A percentile compares a stretch with the other conserved stretches of the same genome.
Evolutionary conservation across 1,140 invertebrate genomes (phyloP).

Genomic region (Monomorium pharaonis): DNA sequence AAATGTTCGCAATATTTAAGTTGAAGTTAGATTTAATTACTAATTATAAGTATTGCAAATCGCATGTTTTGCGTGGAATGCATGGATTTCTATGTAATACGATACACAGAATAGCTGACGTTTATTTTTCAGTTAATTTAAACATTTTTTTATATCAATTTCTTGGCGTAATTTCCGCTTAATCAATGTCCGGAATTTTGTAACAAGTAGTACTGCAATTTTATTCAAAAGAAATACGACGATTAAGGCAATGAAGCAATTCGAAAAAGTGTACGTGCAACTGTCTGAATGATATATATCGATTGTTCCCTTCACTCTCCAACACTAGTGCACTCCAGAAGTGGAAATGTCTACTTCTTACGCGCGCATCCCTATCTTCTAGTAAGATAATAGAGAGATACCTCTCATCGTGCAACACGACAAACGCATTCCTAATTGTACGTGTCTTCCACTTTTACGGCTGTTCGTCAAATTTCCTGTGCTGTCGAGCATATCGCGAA

Average conservation of each 20-base stretch:
- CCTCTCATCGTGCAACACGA: conserved; percentile 35
- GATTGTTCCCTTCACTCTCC: conserved; percentile 33
- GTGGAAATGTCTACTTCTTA: conserved; percentile 40
- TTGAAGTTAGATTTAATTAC: too few species aligned
- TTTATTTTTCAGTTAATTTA: neutral
- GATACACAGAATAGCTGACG: neutral
- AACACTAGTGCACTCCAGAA: conserved; percentile 21
- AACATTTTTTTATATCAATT: neutral
- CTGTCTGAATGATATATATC: neutral
- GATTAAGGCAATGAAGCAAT: conserved; percentile 16
- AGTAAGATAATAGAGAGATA: conserved; percentile 62
- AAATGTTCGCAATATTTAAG: neutral
- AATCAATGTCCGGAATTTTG: neutral
- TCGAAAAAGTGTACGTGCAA: neutral
- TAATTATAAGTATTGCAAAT: neutral
- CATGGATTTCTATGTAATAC: neutral
- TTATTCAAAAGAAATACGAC: conserved; percentile 22
- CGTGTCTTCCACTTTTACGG: conserved; percentile 48
- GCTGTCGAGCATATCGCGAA: neutral
- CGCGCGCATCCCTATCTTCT: neutral
- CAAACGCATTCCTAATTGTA: conserved; percentile 30
- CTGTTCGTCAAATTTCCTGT: conserved; percentile 54
- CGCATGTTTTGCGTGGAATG: too few species aligned
- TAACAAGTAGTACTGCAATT: conserved; percentile 2
- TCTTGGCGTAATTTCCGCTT: neutral